phyloP scores from a whole-genome alignment of 2,888 invertebrate genomes.

The Caenorhabditis auriculariae region DNA sequence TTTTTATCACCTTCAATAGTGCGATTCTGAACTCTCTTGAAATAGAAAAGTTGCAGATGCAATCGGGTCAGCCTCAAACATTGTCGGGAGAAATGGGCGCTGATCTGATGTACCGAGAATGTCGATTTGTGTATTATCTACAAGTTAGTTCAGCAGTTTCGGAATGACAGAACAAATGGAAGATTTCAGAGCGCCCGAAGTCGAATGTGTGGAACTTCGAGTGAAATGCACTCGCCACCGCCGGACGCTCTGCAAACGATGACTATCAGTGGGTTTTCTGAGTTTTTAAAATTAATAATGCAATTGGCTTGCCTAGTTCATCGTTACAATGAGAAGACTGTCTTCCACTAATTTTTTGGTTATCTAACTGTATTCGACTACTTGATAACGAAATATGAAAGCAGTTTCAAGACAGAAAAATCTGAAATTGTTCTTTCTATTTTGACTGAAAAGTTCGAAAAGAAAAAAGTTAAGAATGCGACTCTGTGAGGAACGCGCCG shows the following conservation, averaged over 20 bases:
- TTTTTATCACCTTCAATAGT: too few species aligned
- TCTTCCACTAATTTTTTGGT: too few species aligned
- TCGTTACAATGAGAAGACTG: too few species aligned
- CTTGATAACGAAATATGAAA: too few species aligned
- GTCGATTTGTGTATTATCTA: slow-evolving; percentile 47
- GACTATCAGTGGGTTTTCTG: slow-evolving; percentile 37
- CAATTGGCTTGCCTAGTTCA: neutral
- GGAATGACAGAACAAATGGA: neutral
- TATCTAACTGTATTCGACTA: too few species aligned
- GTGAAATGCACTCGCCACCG: slow-evolving; percentile 29
- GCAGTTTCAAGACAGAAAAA: neutral
- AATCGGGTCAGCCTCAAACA: slow-evolving; percentile 43
- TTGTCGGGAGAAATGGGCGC: too few species aligned
- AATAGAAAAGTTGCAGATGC: slow-evolving; percentile 29
- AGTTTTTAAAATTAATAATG: neutral
- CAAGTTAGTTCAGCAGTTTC: slow-evolving; percentile 9
- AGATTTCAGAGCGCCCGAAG: slow-evolving; percentile 22
- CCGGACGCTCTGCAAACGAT: slow-evolving; percentile 32
- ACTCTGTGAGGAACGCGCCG: slow-evolving; percentile 47
- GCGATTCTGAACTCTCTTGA: slow-evolving; percentile 14
- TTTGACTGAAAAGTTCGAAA: too few species aligned
- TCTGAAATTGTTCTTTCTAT: neutral
- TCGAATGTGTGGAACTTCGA: slow-evolving; percentile 31
- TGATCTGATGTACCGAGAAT: slow-evolving; percentile 56
- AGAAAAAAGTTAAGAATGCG: too few species aligned